phyloP scores from a whole-genome alignment of 2,113 vertebrate species.

The Carassius carassius region DNA sequence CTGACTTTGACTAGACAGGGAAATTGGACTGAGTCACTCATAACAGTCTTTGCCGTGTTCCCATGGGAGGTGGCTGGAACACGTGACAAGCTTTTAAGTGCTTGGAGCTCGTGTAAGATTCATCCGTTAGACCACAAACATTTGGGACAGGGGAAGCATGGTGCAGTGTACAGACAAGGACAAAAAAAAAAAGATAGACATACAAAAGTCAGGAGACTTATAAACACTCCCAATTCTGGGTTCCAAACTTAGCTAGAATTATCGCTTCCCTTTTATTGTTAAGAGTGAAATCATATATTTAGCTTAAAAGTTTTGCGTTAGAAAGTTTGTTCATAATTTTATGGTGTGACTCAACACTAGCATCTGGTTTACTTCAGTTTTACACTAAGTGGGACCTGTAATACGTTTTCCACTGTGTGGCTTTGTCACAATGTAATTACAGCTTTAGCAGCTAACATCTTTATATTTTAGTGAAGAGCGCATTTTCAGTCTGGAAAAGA shows the following conservation, averaged over 20 bases:
- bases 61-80: constrained; percentile 40
- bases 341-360: background rate
- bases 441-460: background rate
- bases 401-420: background rate
- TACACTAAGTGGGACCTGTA: background rate
- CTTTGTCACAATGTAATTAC: background rate
- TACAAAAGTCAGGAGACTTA: constrained; percentile 34
- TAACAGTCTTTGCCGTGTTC: constrained; percentile 22
- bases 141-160: constrained; percentile 37
- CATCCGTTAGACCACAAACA: constrained; percentile 51
- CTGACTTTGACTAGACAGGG: constrained; percentile 32
- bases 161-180: constrained; percentile 39
- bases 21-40: constrained; percentile 25
- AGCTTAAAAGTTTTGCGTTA: background rate
- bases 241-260: background rate
- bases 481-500: background rate
- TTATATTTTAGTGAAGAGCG: background rate
- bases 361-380: background rate
- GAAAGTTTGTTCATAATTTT: background rate
- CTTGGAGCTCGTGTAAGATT: constrained; percentile 51
- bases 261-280: background rate
- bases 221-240: background rate
- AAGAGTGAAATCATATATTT: background rate
- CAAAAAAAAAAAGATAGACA: background rate
- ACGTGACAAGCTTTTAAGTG: constrained; percentile 51